Evolutionary conservation across 2,113 vertebrate genomes (phyloP).

Genomic region (Myrmecophaga tridactyla): DNA sequence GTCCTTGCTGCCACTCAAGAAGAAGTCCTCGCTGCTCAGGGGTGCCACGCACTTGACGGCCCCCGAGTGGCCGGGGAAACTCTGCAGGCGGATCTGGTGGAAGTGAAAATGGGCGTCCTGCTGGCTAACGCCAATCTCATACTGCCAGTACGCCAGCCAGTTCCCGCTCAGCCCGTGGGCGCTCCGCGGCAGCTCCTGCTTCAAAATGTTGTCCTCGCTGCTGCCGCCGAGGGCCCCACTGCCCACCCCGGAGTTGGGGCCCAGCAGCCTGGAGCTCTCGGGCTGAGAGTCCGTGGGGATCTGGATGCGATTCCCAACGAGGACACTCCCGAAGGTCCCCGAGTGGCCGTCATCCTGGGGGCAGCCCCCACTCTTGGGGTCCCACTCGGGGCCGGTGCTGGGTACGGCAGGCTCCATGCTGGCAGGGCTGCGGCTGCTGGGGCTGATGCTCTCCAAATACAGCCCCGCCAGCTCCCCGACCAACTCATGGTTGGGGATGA

Average conservation of each 20-base stretch:
- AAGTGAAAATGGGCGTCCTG: constrained; percentile 97
- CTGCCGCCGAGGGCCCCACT: constrained; percentile 65
- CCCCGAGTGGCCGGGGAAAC: constrained; percentile 93
- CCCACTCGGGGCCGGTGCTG: constrained; percentile 70
- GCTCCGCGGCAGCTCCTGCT: constrained; percentile 93
- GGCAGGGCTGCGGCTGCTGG: constrained; percentile 74
- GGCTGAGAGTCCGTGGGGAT: constrained; percentile 86
- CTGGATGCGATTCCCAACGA: constrained; percentile 97
- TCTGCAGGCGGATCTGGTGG: constrained; percentile 98
- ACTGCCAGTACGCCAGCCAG: constrained; percentile 99
- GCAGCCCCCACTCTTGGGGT: constrained; percentile 72
- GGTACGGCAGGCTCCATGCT: constrained; percentile 64
- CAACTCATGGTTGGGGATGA: constrained; percentile 91
- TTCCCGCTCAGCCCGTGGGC: constrained; percentile 93
- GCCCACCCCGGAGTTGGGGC: constrained; percentile 80
- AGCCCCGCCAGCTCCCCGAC: constrained; percentile 91
- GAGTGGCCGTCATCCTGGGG: constrained; percentile 88
- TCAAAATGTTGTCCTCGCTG: constrained; percentile 89
- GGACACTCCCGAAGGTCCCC: constrained; percentile 94
- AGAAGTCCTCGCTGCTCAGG: constrained; percentile 93
- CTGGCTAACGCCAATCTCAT: constrained; percentile 96
- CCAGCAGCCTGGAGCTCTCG: constrained; percentile 66
- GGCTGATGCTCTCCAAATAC: constrained; percentile 89
- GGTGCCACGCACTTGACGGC: constrained; percentile 93
- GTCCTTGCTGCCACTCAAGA: constrained; percentile 97